Percentiles rank a stretch among this genome's conserved stretches.
Evolutionary conservation across 2,113 vertebrate species (phyloP).

Genomic region (Numida meleagris): DNA sequence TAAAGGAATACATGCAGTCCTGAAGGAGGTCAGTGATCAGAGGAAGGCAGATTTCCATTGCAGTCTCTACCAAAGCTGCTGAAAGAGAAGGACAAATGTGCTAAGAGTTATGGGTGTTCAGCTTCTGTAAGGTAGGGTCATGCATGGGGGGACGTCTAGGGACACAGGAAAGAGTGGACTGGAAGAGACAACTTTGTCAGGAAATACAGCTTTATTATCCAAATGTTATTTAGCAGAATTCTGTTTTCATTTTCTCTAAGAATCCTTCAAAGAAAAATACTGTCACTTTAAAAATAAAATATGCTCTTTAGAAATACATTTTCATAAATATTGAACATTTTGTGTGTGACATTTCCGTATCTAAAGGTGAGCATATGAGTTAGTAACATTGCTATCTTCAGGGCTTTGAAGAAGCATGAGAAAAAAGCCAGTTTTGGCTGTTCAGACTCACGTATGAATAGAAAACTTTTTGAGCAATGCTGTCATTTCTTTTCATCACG

Average conservation of each 20-base stretch:
- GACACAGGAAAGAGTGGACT: background rate
- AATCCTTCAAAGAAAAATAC: background rate
- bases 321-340: background rate
- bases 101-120: background rate
- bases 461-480: background rate
- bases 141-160: background rate
- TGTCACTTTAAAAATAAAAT: background rate
- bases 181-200: background rate
- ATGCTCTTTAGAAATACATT: background rate
- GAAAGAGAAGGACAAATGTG: background rate
- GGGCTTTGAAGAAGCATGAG: background rate
- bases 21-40: background rate
- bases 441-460: background rate
- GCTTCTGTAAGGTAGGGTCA: background rate
- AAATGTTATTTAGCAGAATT: background rate
- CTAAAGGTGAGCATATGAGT: constrained; percentile 13
- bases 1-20: background rate
- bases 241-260: background rate
- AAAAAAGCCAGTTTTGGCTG: background rate
- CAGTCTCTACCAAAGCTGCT: background rate
- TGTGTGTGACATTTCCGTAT: background rate
- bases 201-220: background rate
- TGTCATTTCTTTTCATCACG: background rate
- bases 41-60: background rate
- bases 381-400: background rate